Evolutionary conservation across 1,140 invertebrate species (phyloP), one percentile per base, ranked within the genome.

Genomic region (Rhizoglyphus robini): DNA sequence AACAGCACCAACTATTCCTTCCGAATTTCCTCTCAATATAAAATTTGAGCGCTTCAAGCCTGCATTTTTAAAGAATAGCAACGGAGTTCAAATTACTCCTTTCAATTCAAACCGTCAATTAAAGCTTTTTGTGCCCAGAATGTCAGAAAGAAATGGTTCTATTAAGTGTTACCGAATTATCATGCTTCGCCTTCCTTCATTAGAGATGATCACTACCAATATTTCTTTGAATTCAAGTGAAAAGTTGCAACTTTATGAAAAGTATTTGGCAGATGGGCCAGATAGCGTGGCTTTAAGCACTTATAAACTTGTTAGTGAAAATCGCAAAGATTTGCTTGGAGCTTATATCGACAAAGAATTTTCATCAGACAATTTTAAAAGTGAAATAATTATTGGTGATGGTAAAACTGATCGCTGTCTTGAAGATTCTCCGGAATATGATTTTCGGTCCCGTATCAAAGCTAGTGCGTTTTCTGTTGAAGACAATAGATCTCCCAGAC

Each of bases 131-230:
- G 73, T 89, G 48, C 86, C 86, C 0, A 78, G 84, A 68, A 81
- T 90, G 18, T 84, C 85, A 0, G 87, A 91, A 72, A 77, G 88
- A 65, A 90, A 90, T 73, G 89, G 88, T 13, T 84, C 84, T 4
- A 89, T 92, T 69, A 67, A 65, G 31, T 70, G 70, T 60, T 70
- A 69, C 51, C 65, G 64, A 32, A 59, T 71, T 30, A 57, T 71
- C 5, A 60, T 71, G n/a, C 68, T 70, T 20, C 62, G 63, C 54
- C 46, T 71, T 29, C 68, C 66, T 31, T 59, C 64, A n/a, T 11
- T 13, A 5, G 27, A 61, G 29, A 36, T 29, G 13, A 27, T 8
- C 11, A 27, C 15, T 34, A 60, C 5, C n/a, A 62, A 46, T n/a
- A 46, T 46, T n/a, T 58, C 38, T 15, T 11, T 25, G 30, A 63